A percentile compares a stretch with the other conserved stretches of the same genome.
These are phyloP conservation scores for Varanus salvator DNA, from an alignment of 2,113 vertebrate genomes.

Conservation along the genomic window DNA sequence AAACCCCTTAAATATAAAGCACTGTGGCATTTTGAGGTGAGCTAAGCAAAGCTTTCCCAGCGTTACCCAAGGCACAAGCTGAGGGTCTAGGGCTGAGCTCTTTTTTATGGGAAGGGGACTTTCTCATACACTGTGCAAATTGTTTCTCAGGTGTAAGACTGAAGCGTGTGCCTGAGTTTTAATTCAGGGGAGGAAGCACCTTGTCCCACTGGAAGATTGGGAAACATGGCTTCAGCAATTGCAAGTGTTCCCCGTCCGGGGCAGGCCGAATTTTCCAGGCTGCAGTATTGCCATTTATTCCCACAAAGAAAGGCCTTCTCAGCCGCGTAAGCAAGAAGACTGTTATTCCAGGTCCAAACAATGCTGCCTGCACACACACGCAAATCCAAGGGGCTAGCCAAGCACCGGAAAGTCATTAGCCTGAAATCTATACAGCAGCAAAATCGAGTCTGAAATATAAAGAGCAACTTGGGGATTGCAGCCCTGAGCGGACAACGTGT, in stretches of 20 bases:
- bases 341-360: slow-evolving; percentile 23
- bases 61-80: background rate
- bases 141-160: background rate
- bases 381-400: slow-evolving; percentile 52
- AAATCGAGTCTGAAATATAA: slow-evolving; percentile 83
- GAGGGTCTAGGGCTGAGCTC: background rate
- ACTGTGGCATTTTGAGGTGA: background rate
- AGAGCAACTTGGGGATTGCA: slow-evolving; percentile 80
- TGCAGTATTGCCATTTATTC: slow-evolving; percentile 18
- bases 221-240: background rate
- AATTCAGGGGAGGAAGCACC: background rate
- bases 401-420: slow-evolving; percentile 76
- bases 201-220: background rate
- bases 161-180: background rate
- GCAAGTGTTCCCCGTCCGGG: background rate
- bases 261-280: background rate
- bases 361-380: background rate
- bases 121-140: background rate
- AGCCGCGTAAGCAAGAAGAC: slow-evolving; percentile 34
- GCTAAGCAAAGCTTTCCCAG: background rate
- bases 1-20: too few relatives aligned
- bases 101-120: background rate
- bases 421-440: slow-evolving; percentile 70
- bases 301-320: slow-evolving; percentile 2
- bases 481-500: slow-evolving; percentile 76